Percentiles rank a stretch among this genome's conserved stretches.
These are phyloP conservation scores for Formica aserva DNA, from an alignment of 2,888 invertebrate genomes.

Conservation along the genomic window DNA sequence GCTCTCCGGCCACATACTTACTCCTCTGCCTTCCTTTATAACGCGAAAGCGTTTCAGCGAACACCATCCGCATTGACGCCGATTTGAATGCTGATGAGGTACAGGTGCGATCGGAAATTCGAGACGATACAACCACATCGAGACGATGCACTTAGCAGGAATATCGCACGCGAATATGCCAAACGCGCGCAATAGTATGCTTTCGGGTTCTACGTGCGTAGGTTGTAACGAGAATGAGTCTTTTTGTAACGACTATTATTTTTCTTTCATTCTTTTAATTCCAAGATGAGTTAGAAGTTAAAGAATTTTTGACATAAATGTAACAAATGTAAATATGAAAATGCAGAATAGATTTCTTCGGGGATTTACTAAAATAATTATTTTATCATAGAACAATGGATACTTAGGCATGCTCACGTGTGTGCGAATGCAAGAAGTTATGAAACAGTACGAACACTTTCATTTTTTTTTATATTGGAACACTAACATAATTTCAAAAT, in stretches of 20 bases:
- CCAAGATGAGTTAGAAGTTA: neutral
- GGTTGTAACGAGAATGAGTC: neutral
- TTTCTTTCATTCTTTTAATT: constrained; percentile 9
- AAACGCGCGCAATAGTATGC: constrained; percentile 15
- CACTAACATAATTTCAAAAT: constrained; percentile 41
- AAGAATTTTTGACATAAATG: neutral
- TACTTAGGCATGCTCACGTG: neutral
- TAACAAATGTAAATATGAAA: neutral
- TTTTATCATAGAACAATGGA: neutral
- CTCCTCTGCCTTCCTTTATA: constrained; percentile 57
- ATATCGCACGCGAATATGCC: constrained; percentile 32
- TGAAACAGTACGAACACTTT: neutral
- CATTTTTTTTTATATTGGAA: neutral
- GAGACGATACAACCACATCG: constrained; percentile 52
- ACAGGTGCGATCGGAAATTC: constrained; percentile 73
- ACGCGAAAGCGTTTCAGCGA: constrained; percentile 43
- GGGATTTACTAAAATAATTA: neutral
- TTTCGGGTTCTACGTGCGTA: constrained; percentile 27
- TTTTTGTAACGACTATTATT: constrained; percentile 14
- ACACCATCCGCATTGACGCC: constrained; percentile 61
- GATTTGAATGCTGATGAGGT: constrained; percentile 67
- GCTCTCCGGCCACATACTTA: constrained; percentile 24
- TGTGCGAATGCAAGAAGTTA: constrained; percentile 15
- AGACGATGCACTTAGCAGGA: constrained; percentile 32
- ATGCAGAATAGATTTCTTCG: neutral